phyloP scores from a whole-genome alignment of 2,797 vertebrate species.

The Microcaecilia unicolor region DNA sequence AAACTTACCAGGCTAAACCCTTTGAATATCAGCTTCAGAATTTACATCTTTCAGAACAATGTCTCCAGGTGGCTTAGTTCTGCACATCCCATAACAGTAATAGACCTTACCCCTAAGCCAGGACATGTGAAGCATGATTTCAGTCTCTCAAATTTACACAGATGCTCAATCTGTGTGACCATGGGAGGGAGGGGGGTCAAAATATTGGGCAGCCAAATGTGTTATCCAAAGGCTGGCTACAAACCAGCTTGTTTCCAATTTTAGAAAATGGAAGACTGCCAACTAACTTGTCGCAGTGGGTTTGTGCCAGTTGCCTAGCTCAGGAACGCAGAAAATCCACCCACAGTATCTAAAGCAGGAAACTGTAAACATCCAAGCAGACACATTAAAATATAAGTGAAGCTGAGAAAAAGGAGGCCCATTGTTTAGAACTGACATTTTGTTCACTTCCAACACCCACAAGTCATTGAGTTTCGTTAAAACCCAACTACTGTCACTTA shows the following conservation, averaged over 20 bases:
- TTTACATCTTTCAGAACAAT: too few relatives aligned
- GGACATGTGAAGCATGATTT: too few relatives aligned
- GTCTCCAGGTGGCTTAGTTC: too few relatives aligned
- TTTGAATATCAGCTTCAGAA: background rate
- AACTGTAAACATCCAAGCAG: background rate
- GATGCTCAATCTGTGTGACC: background rate
- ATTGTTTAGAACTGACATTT: too few relatives aligned
- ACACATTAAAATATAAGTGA: background rate
- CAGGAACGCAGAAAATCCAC: background rate
- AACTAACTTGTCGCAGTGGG: background rate
- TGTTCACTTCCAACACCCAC: too few relatives aligned
- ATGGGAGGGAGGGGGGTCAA: background rate
- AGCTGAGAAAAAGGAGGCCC: too few relatives aligned
- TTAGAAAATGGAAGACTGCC: background rate
- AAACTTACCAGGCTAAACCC: too few relatives aligned
- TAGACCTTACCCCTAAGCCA: background rate
- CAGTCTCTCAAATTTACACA: too few relatives aligned
- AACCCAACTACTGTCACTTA: too few relatives aligned
- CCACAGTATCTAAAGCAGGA: background rate
- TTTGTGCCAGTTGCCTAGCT: background rate
- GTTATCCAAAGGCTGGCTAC: background rate
- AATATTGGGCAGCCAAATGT: background rate
- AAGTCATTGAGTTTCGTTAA: too few relatives aligned
- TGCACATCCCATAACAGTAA: too few relatives aligned
- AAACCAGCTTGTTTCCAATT: background rate